Percentiles rank a stretch among this genome's conserved stretches.
Conservation (phyloP, 2,888 invertebrate genomes). For the Tubiluchus corallicola region DNA sequence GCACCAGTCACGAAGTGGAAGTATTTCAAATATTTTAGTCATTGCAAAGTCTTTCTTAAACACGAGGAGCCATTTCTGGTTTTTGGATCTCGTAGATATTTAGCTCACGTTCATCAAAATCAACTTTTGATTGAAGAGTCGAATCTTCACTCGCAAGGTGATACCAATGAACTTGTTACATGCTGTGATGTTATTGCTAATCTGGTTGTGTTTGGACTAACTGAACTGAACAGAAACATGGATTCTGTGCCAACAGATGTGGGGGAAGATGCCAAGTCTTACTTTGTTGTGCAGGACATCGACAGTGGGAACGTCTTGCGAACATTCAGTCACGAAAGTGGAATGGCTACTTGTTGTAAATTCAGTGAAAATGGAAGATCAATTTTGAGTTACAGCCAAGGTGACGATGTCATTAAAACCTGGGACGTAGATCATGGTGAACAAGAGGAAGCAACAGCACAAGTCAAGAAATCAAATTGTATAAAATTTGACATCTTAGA, state of each 20-base stretch:
- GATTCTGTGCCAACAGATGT: no score
- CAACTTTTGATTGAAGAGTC: neutral
- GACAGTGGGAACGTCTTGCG: neutral
- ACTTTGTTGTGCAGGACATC: neutral
- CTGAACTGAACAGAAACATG: no score
- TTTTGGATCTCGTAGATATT: neutral
- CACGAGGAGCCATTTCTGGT: neutral
- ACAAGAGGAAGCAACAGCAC: neutral
- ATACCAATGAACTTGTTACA: neutral
- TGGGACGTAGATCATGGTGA: neutral
- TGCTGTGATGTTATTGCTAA: neutral
- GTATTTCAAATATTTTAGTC: neutral
- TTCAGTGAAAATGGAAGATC: constrained; percentile 1
- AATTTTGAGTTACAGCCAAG: neutral
- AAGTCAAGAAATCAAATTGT: neutral
- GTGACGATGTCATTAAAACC: neutral
- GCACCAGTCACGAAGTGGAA: constrained; percentile 1
- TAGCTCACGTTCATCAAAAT: neutral
- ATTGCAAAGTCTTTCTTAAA: neutral
- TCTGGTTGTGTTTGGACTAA: neutral
- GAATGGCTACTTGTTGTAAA: no score
- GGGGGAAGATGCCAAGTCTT: neutral
- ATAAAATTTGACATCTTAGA: neutral
- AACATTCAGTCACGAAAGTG: neutral
- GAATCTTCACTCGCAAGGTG: no score